Conservation (phyloP, 2,113 vertebrate species). For the Potamarius usumacintae region DNA sequence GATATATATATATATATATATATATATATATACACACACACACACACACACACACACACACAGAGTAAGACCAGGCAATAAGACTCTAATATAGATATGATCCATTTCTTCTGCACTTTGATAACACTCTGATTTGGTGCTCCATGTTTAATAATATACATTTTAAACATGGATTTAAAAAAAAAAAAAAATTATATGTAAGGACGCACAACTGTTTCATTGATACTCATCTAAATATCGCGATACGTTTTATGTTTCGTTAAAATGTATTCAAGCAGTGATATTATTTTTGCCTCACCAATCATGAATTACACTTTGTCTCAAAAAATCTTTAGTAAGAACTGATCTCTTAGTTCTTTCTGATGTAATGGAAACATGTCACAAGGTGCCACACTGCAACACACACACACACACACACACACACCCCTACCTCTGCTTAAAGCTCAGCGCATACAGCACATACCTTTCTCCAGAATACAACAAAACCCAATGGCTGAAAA, state of each 20-base stretch:
- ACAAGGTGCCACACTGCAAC: not conserved
- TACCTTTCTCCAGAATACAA: slow-evolving; percentile 25
- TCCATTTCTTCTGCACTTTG: not conserved
- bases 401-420: slow-evolving; percentile 28
- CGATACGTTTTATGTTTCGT: not conserved
- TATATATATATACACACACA: no score
- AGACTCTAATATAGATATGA: not conserved
- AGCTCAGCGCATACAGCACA: slow-evolving; percentile 17
- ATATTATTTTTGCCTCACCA: not conserved
- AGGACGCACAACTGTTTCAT: not conserved
- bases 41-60: not conserved
- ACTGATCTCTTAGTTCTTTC: slow-evolving; percentile 40
- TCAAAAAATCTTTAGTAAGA: not conserved
- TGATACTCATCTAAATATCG: not conserved
- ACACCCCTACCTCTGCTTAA: slow-evolving; percentile 11
- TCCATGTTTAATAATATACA: not conserved
- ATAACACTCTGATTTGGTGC: not conserved
- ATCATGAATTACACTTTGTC: not conserved
- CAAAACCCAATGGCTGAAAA: slow-evolving; percentile 35
- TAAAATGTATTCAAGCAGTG: not conserved
- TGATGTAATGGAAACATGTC: slow-evolving; percentile 64
- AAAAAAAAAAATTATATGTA: no score
- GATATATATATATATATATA: not conserved
- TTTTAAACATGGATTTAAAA: not conserved
- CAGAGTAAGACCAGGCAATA: not conserved